phyloP scores from a whole-genome alignment of 2,113 vertebrate species.

The Phyllostomus discolor region DNA sequence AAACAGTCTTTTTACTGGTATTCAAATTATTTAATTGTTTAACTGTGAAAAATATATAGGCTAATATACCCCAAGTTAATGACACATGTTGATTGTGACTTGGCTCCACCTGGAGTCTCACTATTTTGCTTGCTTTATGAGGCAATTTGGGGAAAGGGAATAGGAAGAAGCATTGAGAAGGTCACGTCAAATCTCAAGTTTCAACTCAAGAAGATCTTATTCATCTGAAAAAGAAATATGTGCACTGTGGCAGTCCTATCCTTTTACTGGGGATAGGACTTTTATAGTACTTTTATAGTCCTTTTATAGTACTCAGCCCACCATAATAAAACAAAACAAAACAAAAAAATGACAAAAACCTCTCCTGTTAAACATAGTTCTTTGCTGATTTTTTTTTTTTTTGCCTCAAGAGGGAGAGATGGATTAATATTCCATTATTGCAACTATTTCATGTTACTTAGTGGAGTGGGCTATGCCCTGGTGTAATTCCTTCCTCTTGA shows the following conservation, averaged over 20 bases:
- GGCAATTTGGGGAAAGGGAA: background rate
- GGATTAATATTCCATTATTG: background rate
- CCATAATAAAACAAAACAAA: background rate
- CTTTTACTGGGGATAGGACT: background rate
- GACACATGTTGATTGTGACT: background rate
- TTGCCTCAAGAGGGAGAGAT: background rate
- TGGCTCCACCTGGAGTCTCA: background rate
- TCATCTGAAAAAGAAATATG: background rate
- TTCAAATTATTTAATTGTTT: background rate
- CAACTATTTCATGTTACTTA: background rate
- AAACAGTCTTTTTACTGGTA: background rate
- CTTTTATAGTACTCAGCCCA: background rate
- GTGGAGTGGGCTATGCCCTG: background rate
- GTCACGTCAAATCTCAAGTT: background rate
- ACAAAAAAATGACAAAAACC: too few relatives aligned
- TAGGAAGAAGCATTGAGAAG: background rate
- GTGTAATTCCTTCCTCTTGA: background rate
- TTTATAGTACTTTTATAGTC: background rate
- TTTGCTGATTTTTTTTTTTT: background rate
- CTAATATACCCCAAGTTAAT: background rate
- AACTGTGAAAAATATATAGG: constrained; percentile 18
- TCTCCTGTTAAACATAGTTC: background rate
- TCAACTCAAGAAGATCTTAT: background rate
- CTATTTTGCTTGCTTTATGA: background rate
- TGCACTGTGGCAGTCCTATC: background rate